Evolutionary conservation across 2,888 invertebrate genomes (phyloP), one percentile per base, ranked within the genome.

Genomic region (Chymomyza fuscimana): DNA sequence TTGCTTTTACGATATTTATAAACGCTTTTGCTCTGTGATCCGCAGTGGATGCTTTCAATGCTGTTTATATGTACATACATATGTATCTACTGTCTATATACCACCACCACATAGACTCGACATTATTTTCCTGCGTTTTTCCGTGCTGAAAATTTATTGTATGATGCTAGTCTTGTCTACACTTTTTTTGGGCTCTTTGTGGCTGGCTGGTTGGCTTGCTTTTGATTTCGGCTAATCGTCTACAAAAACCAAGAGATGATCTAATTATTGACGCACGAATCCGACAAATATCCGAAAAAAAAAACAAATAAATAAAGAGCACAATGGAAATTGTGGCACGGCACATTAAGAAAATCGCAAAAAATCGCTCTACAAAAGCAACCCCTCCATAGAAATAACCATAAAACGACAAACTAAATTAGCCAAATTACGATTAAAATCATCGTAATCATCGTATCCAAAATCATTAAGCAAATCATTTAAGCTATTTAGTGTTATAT

Each of bases 211-310:
- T 32, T 32, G 32, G 32, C 10, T 68, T 67, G 80, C 79, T 82
- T 84, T 84, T 82, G 82, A 80, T 79, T 85, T 85, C 70, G 32
- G 83, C 78, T 87, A 85, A 87, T 85, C 86, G 82, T 75, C 81
- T 67, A 79, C 77, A 79, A 80, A 60, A 66, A 32, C 83, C 69
- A 73, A 77, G 80, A 81, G 83, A 86, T 83, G 83, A 83, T 83
- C 83, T 83, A 83, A 83, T 83, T 83, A 83, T 84, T 83, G 83
- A 83, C 83, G 83, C 83, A 83, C 83, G 83, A 86, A 85, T 86
- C 82, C 76, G 77, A 82, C n/a, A 54, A 52, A 64, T 9, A 10
- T 10, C 12, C 60, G 67, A 32, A 32, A 65, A 63, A 62, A 73
- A 58, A 72, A 78, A 59, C 56, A 77, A 58, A 66, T 29, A 12